Base-by-base conservation (phyloP, 2,113 vertebrate genomes). In the Arizona elegans region DNA sequence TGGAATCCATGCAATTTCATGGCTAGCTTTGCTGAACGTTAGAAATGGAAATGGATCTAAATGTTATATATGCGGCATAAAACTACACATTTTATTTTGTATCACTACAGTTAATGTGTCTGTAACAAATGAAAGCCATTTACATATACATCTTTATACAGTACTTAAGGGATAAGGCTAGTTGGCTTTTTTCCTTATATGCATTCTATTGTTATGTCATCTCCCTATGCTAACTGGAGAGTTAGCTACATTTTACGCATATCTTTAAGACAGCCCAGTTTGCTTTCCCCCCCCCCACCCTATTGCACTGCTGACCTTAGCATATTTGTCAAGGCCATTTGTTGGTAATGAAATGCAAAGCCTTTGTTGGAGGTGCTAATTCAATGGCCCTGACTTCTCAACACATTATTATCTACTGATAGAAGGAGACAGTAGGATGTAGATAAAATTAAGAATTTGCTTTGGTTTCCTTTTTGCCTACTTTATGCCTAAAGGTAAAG, bases 211-310 rank as follows among this genome's bases (percentile, higher is more conserved):
- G 29, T 33, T 70, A n/a, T 26, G 1, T 26, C 58, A 59, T 70
- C 24, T 26, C 11, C 12, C 24, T 87, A 9, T 81, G 70, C 7
- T 81, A 81, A 81, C n/a, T 81, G 33, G n/a, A 38, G 7, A 38
- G 70, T 38, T 38, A 38, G 17, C n/a, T 81, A 81, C 17, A 81
- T 17, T 81, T 38, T 81, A 38, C 15, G 9, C 70, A 38, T 81
- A 38, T 81, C 2, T 38, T 38, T 38, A 33, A 81, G 17, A 38
- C 7, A 81, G 8, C 17, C 19, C 70, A 38, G 15, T 17, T 19
- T 38, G 29, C 12, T 26, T 26, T 5, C 1, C 0, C 1, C 15
- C 54, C 54, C 23, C 24, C 58, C 58, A 0, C 2, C 6, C 13
- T 3, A 38, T 81, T 81, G 17, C 15, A 38, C 70, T 81, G 70